Base-by-base conservation (phyloP, 2,113 vertebrate genomes). In the Addax nasomaculatus region DNA sequence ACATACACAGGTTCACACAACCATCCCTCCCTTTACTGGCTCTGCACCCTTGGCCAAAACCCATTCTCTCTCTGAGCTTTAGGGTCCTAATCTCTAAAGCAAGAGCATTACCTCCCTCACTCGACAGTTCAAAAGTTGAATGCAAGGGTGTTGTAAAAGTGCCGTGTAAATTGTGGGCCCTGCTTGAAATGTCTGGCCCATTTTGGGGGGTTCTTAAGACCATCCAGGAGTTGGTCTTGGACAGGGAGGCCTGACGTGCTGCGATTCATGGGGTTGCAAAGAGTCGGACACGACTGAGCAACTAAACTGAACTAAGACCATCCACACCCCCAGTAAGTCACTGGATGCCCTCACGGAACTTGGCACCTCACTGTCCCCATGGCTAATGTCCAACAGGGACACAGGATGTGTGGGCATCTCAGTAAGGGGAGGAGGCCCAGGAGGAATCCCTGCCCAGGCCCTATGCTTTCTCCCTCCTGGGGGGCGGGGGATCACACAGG, bases 1-100 rank as follows among this genome's bases (percentile, higher is more conserved):
- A 25, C 4, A 29, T 3, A 55, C 1, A 5, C 4, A 0, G n/a
- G 49, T 29, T 25, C 58, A 16, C 13, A 21, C 13, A 14, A n/a
- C 16, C 33, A 39, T 19, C 13, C 87, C 83, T 49, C 47, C 15
- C 6, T 21, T 55, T 16, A 19, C 21, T 17, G 21, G 53, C 70
- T 62, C 7, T 47, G 19, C 12, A 11, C 5, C 83, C 43, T 84
- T 4, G 30, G 7, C 45, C 27, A 58, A 19, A 11, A 13, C 25
- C 53, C 21, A 10, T 29, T 25, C 29, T 12, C 33, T 55, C 55
- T 55, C 55, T 53, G 51, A 30, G 45, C 53, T 25, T n/a, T 19
- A 30, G 43, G 17, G 36, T 49, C 57, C 17, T 79, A 21, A 30
- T 17, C 73, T 91, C n/a, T 80, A 60, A 88, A 55, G 36, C 39